phyloP scores from a whole-genome alignment of 1,140 invertebrate species.

The Hyphantria cunea region DNA sequence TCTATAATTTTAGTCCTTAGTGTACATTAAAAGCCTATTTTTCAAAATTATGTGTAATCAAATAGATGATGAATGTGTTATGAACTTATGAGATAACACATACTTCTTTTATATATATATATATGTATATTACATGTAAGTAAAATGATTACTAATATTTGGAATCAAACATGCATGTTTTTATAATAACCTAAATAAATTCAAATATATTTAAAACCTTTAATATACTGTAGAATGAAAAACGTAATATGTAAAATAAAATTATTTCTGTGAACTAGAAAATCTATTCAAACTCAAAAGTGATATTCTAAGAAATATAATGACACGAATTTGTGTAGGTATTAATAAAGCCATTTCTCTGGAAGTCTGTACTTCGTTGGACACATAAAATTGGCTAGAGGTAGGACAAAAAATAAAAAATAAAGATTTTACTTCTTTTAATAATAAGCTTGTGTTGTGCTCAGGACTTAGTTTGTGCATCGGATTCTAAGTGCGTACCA shows the following conservation, averaged over 20 bases:
- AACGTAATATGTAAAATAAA: constrained; percentile 2
- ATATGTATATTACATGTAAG: too few species aligned
- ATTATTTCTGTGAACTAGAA: neutral
- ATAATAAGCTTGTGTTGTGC: constrained; percentile 23
- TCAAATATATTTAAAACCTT: neutral
- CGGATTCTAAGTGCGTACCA: constrained; percentile 63
- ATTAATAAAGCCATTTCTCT: constrained; percentile 70
- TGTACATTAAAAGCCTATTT: too few species aligned
- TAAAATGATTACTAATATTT: too few species aligned
- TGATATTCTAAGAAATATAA: constrained; percentile 32
- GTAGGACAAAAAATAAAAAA: constrained; percentile 21
- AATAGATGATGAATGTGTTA: too few species aligned
- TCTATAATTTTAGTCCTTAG: too few species aligned
- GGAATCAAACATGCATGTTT: too few species aligned
- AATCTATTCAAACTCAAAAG: constrained; percentile 25
- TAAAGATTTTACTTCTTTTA: constrained; percentile 9
- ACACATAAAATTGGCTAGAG: constrained; percentile 11
- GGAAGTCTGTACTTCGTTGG: constrained; percentile 20
- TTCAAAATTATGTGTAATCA: too few species aligned
- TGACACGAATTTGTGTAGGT: constrained; percentile 79
- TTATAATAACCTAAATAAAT: too few species aligned
- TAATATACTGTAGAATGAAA: constrained; percentile 5
- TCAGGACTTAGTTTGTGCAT: constrained; percentile 48
- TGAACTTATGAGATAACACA: too few species aligned
- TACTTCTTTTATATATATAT: too few species aligned